phyloP scores from a whole-genome alignment of 37 sponge, comb jelly and placozoan species.

The Aplysina aerophoba region DNA sequence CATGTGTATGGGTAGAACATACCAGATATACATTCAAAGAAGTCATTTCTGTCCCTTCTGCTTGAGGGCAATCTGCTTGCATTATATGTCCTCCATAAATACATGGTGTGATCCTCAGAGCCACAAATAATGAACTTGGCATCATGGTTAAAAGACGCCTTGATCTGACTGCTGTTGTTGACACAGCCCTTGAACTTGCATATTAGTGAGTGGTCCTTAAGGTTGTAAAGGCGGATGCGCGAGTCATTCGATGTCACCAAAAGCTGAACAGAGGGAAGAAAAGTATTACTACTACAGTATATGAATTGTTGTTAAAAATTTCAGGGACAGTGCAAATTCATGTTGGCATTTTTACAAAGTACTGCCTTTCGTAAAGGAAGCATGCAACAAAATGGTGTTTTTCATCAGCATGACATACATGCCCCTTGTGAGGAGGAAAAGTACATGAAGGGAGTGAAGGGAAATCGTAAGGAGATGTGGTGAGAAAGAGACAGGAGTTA shows the following conservation, averaged over 20 bases:
- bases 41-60: constrained; percentile 89
- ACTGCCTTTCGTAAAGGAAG: too few species aligned
- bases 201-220: constrained; percentile 81
- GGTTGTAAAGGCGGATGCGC: constrained; percentile 88
- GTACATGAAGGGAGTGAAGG: too few species aligned
- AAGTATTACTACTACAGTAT: too few species aligned
- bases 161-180: constrained; percentile 92
- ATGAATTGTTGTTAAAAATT: too few species aligned
- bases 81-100: constrained; percentile 92
- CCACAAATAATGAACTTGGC: constrained; percentile 90
- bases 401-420: too few species aligned
- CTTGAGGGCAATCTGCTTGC: constrained; percentile 69
- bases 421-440: too few species aligned
- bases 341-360: too few species aligned
- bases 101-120: constrained; percentile 87
- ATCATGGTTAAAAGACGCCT: constrained; percentile 88
- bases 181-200: constrained; percentile 95
- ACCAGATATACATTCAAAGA: constrained; percentile 87
- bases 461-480: too few species aligned
- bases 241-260: constrained; percentile 97
- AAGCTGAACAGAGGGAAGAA: constrained; percentile 46
- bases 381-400: too few species aligned
- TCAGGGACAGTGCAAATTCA: too few species aligned
- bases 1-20: neutral
- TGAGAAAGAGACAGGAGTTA: too few species aligned